Conservation (phyloP, 1,140 invertebrate genomes). For the Sycobia sp. region DNA sequence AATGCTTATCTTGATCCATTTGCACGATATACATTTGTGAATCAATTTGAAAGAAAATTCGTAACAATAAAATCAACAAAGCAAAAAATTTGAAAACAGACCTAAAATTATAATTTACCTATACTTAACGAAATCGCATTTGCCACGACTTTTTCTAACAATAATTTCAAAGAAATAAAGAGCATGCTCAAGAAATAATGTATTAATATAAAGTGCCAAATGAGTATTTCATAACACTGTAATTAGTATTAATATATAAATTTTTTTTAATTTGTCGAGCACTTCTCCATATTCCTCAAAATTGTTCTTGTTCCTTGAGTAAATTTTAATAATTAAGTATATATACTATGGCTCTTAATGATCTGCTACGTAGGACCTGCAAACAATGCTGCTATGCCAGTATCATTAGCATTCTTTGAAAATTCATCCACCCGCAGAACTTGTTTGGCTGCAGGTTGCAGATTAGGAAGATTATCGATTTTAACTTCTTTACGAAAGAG, state of each 20-base stretch:
- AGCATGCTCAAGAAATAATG: not conserved
- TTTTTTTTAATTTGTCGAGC: slow-evolving; percentile 1
- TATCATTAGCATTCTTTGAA: slow-evolving; percentile 56
- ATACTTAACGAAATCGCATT: slow-evolving; percentile 23
- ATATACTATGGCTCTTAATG: slow-evolving; percentile 36
- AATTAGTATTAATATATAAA: not conserved
- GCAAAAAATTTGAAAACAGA: slow-evolving; percentile 28
- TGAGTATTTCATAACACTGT: too few species aligned
- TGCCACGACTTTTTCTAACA: slow-evolving; percentile 17
- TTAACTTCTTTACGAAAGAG: slow-evolving; percentile 84
- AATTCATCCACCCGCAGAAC: slow-evolving; percentile 58
- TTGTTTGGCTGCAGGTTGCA: slow-evolving; percentile 65
- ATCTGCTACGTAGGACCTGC: slow-evolving; percentile 58
- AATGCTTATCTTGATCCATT: slow-evolving; percentile 24
- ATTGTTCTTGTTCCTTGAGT: slow-evolving; percentile 47
- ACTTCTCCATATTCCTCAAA: slow-evolving; percentile 16
- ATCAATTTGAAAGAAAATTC: slow-evolving; percentile 1
- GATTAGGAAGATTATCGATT: slow-evolving; percentile 78
- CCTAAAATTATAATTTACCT: slow-evolving; percentile 23
- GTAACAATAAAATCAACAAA: slow-evolving; percentile 34
- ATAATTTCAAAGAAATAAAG: slow-evolving; percentile 27
- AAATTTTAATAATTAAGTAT: slow-evolving; percentile 47
- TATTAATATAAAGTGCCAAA: too few species aligned
- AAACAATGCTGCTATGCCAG: slow-evolving; percentile 62
- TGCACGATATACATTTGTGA: slow-evolving; percentile 12